phyloP scores from a whole-genome alignment of 2,113 vertebrate species.

The Probosciger aterrimus region DNA sequence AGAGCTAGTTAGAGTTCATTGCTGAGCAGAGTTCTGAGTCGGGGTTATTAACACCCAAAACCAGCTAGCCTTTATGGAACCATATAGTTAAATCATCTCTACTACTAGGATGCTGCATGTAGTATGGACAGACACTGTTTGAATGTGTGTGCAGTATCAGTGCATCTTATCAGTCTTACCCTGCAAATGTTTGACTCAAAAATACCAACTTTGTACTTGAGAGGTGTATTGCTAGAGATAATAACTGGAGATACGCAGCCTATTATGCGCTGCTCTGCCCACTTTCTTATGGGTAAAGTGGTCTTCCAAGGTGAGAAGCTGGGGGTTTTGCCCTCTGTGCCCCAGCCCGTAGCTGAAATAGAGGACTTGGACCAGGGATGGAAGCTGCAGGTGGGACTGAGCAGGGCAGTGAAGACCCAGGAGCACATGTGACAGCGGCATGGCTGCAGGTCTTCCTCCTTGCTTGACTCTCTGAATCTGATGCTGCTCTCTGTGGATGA shows the following conservation, averaged over 20 bases:
- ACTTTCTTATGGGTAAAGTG: not conserved
- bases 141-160: not conserved
- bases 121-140: too few relatives aligned
- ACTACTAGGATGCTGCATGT: not conserved
- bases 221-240: fast-evolving
- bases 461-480: not conserved
- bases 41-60: slow-evolving; percentile 30
- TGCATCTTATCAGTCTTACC: not conserved
- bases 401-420: not conserved
- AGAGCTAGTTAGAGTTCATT: slow-evolving; percentile 36
- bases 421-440: not conserved
- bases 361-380: not conserved
- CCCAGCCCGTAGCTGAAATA: not conserved
- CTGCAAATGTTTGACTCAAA: not conserved
- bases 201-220: not conserved
- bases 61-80: not conserved
- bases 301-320: not conserved
- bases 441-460: not conserved
- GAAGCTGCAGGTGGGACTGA: not conserved
- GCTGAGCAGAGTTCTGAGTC: slow-evolving; percentile 32
- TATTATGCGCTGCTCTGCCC: not conserved
- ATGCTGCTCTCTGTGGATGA: not conserved
- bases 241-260: not conserved
- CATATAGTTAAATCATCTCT: not conserved
- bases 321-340: not conserved